These are phyloP conservation scores for Rhodophaea formosa DNA, from an alignment of 2,888 invertebrate genomes.

Conservation along the genomic window DNA sequence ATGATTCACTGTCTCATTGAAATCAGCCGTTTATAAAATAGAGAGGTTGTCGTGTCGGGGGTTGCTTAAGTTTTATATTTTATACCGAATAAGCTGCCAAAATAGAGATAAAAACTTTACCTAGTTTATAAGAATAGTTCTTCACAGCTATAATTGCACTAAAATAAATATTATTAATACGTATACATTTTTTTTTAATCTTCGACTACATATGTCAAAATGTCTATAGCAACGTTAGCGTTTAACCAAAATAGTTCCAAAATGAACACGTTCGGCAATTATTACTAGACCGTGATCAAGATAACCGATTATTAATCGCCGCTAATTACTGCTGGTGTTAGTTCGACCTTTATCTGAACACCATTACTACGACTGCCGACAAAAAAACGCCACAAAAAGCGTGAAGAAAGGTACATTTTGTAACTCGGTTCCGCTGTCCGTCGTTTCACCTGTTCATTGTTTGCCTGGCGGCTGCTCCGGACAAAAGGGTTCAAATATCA, in stretches of 20 bases:
- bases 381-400: conserved; percentile 73
- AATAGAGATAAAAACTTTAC: too few species aligned
- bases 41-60: too few species aligned
- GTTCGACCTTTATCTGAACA: conserved; percentile 78
- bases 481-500: conserved; percentile 79
- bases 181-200: not conserved
- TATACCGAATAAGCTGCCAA: too few species aligned
- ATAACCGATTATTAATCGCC: conserved; percentile 80
- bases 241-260: conserved; percentile 32
- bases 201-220: not conserved
- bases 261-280: conserved; percentile 57
- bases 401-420: conserved; percentile 71
- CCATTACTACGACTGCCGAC: conserved; percentile 59
- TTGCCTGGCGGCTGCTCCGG: conserved; percentile 70
- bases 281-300: conserved; percentile 70
- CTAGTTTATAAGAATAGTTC: too few species aligned
- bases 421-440: conserved; percentile 52
- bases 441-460: conserved; percentile 74
- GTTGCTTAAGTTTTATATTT: too few species aligned
- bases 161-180: too few species aligned
- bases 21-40: too few species aligned
- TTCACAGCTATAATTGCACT: too few species aligned
- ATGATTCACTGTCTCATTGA: too few species aligned
- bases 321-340: conserved; percentile 81
- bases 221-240: conserved; percentile 31